phyloP scores from a whole-genome alignment of 2,888 invertebrate genomes.

The Creontiades dilutus region DNA sequence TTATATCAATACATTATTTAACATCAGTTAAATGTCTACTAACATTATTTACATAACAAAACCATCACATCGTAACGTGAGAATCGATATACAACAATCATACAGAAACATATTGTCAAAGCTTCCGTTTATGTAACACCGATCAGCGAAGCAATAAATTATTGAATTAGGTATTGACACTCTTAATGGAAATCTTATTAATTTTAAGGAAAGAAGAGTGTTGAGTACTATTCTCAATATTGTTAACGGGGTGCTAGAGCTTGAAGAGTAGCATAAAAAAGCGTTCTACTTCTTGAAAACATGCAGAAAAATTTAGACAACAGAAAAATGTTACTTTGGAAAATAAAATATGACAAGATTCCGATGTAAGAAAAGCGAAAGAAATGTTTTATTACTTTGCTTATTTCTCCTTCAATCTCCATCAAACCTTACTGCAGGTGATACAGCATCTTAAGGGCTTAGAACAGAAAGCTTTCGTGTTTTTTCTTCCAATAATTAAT shows the following conservation, averaged over 20 bases:
- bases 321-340: not conserved
- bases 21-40: slow-evolving; percentile 70
- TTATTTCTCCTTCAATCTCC: no score
- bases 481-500: no score
- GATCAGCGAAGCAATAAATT: slow-evolving; percentile 72
- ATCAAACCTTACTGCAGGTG: no score
- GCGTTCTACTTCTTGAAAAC: slow-evolving; percentile 14
- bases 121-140: slow-evolving; percentile 68
- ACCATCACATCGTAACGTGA: slow-evolving; percentile 57
- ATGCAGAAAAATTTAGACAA: slow-evolving; percentile 14
- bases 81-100: slow-evolving; percentile 74
- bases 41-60: slow-evolving; percentile 71
- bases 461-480: no score
- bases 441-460: no score
- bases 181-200: slow-evolving; percentile 28
- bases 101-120: slow-evolving; percentile 75
- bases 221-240: slow-evolving; percentile 19
- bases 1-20: slow-evolving; percentile 72
- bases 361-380: slow-evolving; percentile 13
- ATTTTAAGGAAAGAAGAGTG: not conserved
- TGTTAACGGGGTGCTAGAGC: slow-evolving; percentile 17
- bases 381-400: not conserved
- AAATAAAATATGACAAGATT: not conserved
- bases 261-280: slow-evolving; percentile 29
- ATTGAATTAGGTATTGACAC: slow-evolving; percentile 52